These are phyloP conservation scores for Drosophila macrospina DNA, from an alignment of 2,888 invertebrate genomes.

Conservation along the genomic window DNA sequence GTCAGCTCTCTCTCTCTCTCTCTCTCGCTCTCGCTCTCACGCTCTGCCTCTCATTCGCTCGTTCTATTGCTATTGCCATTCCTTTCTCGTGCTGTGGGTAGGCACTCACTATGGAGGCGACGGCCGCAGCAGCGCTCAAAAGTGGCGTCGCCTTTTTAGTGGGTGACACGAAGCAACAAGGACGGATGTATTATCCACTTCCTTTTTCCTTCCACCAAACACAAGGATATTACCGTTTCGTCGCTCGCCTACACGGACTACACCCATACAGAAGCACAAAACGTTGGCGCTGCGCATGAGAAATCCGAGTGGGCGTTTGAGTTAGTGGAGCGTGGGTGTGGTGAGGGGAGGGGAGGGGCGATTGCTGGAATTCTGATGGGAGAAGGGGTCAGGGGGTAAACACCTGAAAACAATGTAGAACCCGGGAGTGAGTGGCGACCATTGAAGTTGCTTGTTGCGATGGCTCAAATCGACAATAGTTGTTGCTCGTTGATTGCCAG, in stretches of 20 bases:
- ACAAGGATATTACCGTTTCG: constrained; percentile 86
- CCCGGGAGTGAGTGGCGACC: constrained; percentile 38
- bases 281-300: constrained; percentile 38
- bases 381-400: constrained; percentile 36
- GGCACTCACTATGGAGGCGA: constrained; percentile 46
- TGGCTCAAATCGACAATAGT: constrained; percentile 68
- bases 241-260: constrained; percentile 69
- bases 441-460: constrained; percentile 53
- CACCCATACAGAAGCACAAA: background rate
- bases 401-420: constrained; percentile 63
- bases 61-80: constrained; percentile 40
- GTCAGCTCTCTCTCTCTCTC: constrained; percentile 17
- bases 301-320: constrained; percentile 33
- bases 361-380: background rate
- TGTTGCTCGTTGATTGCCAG: constrained; percentile 61
- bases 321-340: background rate
- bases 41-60: constrained; percentile 14
- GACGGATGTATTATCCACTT: constrained; percentile 86
- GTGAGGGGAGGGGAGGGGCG: background rate
- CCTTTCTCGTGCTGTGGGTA: constrained; percentile 26
- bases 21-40: constrained; percentile 13
- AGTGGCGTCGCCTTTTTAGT: constrained; percentile 83
- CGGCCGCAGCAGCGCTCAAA: constrained; percentile 50
- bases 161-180: constrained; percentile 86
- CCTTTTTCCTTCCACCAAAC: constrained; percentile 86